These are phyloP conservation scores for Rapana venosa DNA, from an alignment of 2,888 invertebrate species.

Conservation along the genomic window DNA sequence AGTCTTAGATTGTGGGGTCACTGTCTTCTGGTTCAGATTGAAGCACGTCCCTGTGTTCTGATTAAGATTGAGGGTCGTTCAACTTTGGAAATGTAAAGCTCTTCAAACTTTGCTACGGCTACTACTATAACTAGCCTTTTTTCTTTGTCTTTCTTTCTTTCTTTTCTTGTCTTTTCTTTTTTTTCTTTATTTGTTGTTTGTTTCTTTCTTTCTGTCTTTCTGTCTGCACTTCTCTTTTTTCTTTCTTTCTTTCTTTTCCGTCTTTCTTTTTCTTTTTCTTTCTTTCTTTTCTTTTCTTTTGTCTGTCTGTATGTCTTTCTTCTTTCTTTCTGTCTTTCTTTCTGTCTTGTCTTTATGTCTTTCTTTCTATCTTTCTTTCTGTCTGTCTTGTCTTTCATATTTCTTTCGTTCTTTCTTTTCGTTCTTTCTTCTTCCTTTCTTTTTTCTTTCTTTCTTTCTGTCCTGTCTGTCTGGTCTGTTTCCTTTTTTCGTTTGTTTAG, in stretches of 20 bases:
- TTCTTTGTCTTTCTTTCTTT: background rate
- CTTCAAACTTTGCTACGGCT: no score
- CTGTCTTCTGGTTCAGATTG: no score
- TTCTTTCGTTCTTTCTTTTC: background rate
- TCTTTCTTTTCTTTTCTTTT: background rate
- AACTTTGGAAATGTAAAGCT: no score
- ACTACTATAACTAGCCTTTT: no score
- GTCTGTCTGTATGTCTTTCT: background rate
- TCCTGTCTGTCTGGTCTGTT: background rate
- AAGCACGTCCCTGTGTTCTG: no score
- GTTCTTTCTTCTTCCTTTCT: background rate
- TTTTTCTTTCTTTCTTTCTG: background rate
- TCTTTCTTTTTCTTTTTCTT: background rate
- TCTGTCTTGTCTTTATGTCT: background rate
- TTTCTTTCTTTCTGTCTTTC: background rate
- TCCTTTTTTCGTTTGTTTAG: background rate
- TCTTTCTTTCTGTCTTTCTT: background rate
- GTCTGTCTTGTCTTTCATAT: background rate
- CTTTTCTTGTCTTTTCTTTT: background rate
- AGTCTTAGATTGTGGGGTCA: no score
- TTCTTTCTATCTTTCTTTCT: background rate
- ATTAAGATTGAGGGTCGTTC: no score
- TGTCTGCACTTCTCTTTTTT: background rate
- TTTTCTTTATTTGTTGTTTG: background rate
- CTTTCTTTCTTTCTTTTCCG: background rate